A percentile compares a stretch with the other conserved stretches of the same genome.
Conservation (phyloP, 2,113 vertebrate genomes). For the Martes martes region DNA sequence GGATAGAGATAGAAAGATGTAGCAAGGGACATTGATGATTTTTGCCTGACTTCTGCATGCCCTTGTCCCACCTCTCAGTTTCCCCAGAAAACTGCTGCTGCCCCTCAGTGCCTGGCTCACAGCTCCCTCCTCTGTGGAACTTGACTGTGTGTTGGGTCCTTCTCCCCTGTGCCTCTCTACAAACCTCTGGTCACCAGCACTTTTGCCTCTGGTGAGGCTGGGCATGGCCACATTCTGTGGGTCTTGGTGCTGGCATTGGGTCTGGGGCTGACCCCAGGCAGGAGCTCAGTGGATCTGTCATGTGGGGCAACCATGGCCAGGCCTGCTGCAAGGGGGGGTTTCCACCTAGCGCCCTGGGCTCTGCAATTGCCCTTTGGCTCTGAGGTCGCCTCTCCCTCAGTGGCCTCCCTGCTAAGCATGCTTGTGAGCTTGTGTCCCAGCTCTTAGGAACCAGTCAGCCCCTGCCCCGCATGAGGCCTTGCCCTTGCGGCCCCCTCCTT, state of each 20-base stretch:
- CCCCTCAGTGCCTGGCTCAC: fast-evolving
- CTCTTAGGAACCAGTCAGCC: neutral
- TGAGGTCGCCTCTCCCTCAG: fast-evolving
- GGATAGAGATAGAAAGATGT: fast-evolving
- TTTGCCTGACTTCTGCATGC: neutral
- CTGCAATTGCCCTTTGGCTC: fast-evolving
- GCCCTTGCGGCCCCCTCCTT: fast-evolving
- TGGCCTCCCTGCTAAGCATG: fast-evolving
- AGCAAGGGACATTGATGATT: fast-evolving
- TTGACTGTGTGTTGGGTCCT: fast-evolving
- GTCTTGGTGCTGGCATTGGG: fast-evolving
- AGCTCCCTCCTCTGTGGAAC: fast-evolving
- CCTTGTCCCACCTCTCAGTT: neutral
- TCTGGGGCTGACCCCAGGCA: neutral
- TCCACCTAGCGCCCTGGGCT: neutral
- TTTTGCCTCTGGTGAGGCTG: fast-evolving
- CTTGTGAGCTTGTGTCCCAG: fast-evolving
- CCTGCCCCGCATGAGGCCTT: fast-evolving
- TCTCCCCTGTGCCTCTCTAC: too few relatives aligned
- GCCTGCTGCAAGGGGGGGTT: neutral
- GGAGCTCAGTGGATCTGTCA: fast-evolving
- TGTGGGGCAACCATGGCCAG: fast-evolving
- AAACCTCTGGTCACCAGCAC: neutral
- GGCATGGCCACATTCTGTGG: fast-evolving
- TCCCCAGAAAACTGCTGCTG: neutral